Evolutionary conservation across 2,888 invertebrate genomes (phyloP).

Genomic region (Sicus ferrugineus): DNA sequence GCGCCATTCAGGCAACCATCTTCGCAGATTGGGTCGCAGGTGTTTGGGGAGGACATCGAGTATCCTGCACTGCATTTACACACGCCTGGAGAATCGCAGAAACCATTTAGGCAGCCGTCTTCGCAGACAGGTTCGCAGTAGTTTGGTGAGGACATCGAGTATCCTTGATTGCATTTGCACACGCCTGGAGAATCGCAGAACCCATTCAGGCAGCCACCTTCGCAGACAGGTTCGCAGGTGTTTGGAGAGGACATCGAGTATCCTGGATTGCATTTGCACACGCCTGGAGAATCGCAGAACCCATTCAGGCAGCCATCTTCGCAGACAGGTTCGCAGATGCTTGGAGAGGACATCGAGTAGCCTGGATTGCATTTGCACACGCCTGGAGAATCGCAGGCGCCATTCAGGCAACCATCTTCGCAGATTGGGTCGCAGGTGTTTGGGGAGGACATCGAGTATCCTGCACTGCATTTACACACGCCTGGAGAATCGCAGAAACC

Average conservation of each 20-base stretch:
- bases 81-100: conserved; percentile 32
- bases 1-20: conserved; percentile 34
- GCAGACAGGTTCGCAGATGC: conserved; percentile 43
- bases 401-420: conserved; percentile 46
- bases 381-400: conserved; percentile 27
- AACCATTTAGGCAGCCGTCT: conserved; percentile 52
- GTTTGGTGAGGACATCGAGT: not conserved
- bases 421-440: conserved; percentile 36
- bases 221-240: conserved; percentile 42
- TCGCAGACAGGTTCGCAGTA: conserved; percentile 42
- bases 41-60: not conserved
- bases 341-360: conserved; percentile 54
- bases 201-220: conserved; percentile 48
- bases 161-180: conserved; percentile 50
- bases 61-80: conserved; percentile 60
- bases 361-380: conserved; percentile 67
- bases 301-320: conserved; percentile 52
- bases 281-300: conserved; percentile 52
- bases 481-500: conserved; percentile 75
- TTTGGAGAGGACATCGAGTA: conserved; percentile 31
- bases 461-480: conserved; percentile 73
- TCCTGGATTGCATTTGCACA: conserved; percentile 46
- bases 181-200: conserved; percentile 51
- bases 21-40: conserved; percentile 38
- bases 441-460: conserved; percentile 62